These are phyloP conservation scores for Spea hammondii DNA, from an alignment of 2,797 vertebrate genomes.

Conservation along the genomic window DNA sequence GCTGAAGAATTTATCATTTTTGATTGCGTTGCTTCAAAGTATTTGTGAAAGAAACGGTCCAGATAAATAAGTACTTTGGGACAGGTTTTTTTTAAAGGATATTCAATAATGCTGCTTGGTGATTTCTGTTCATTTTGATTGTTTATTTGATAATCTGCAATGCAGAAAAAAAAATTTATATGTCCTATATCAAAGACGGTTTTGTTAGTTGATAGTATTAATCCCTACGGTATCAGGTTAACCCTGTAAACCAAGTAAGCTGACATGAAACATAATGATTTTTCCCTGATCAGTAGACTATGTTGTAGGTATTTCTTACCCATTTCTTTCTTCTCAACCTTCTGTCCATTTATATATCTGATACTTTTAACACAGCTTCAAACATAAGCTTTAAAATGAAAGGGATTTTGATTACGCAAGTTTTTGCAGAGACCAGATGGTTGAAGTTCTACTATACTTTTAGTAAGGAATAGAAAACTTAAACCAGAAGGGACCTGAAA, in stretches of 20 bases:
- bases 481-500: slow-evolving; percentile 40
- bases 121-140: no score
- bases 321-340: neutral
- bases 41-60: slow-evolving; percentile 52
- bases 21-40: slow-evolving; percentile 46
- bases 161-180: no score
- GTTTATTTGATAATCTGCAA: neutral
- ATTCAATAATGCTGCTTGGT: no score
- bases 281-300: neutral
- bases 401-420: slow-evolving; percentile 22
- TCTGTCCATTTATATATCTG: slow-evolving; percentile 37
- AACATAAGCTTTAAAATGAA: slow-evolving; percentile 22
- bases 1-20: slow-evolving; percentile 50
- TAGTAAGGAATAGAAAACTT: slow-evolving; percentile 5
- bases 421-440: slow-evolving; percentile 37
- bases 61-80: slow-evolving; percentile 47
- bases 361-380: slow-evolving; percentile 36
- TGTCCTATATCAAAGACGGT: no score
- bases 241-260: neutral
- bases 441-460: slow-evolving; percentile 7
- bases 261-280: neutral
- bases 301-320: neutral
- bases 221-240: neutral
- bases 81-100: slow-evolving; percentile 18
- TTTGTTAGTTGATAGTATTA: no score